phyloP scores from a whole-genome alignment of 1,140 invertebrate genomes.

The Rhynchophorus ferrugineus region DNA sequence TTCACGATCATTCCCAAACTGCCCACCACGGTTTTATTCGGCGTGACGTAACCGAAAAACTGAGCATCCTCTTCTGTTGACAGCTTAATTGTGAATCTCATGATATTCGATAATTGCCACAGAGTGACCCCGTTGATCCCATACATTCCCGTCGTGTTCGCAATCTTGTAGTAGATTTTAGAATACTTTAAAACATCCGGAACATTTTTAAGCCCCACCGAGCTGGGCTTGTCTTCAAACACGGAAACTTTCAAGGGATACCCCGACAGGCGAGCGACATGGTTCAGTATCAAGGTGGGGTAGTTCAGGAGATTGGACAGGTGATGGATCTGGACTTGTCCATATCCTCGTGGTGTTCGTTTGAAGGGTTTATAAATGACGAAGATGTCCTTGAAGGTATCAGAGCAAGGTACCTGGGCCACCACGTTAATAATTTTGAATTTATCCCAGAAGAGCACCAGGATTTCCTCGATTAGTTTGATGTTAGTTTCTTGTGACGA shows the following conservation, averaged over 20 bases:
- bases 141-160: neutral
- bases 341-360: neutral
- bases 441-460: neutral
- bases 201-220: neutral
- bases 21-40: conserved; percentile 1
- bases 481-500: neutral
- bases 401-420: neutral
- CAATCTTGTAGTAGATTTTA: neutral
- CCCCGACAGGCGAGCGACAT: neutral
- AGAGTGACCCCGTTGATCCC: conserved; percentile 6
- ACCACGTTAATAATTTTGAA: neutral
- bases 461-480: neutral
- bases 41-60: conserved; percentile 2
- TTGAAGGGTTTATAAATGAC: conserved; percentile 4
- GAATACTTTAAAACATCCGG: neutral
- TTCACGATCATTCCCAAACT: neutral
- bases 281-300: neutral
- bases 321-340: conserved; percentile 1
- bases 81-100: conserved; percentile 7
- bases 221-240: neutral
- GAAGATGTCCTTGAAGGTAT: neutral
- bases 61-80: neutral
- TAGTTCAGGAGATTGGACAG: neutral
- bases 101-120: neutral
- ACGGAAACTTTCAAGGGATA: conserved; percentile 5